Base-by-base conservation (phyloP, 2,888 invertebrate species). In the Pseudoips prasinana region DNA sequence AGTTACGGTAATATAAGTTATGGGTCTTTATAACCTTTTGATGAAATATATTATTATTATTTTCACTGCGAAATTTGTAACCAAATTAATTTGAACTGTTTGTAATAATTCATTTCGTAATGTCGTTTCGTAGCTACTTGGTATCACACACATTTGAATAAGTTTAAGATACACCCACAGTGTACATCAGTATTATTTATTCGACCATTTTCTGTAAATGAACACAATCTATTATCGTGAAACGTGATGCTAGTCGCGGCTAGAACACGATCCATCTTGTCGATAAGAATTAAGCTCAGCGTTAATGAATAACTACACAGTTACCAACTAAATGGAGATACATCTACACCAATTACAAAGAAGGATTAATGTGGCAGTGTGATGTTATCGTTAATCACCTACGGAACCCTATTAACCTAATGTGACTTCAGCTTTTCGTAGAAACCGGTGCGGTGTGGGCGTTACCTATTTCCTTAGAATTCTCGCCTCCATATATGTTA, bases 391-490 rank as follows among this genome's bases (percentile, higher is more conserved):
- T 41, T 41, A 33, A 56, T 51, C 48, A 49, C 45, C 10, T 56
- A 42, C 60, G 42, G 48, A 51, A 51, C 45, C 51, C 39, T 42
- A 34, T 59, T 45, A 39, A 22, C 20, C 26, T 47, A 42, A 51
- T 28, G 38, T 23, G 8, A 10, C 37, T 17, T 38, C 42, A 14
- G 22, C 11, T 31, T 40, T 39, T 33, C 8, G 11, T 24, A 36
- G 40, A 46, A 58, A 39, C 56, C 29, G 32, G 46, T 33, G 30
- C 22, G 11, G 25, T 19, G 34, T 56, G 33, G 57, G 52, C 47
- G 52, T 56, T 39, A n/a, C 37, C 14, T 32, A 50, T 44, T 36
- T 59, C 45, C 60, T 56, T 40, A 51, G 55, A 59, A 56, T 38
- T 51, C 55, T 55, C 60, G 60, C 60, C 55, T 45, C 23, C 19